Evolutionary conservation across 2,113 vertebrate genomes (phyloP).

Genomic region (Cygnus atratus): DNA sequence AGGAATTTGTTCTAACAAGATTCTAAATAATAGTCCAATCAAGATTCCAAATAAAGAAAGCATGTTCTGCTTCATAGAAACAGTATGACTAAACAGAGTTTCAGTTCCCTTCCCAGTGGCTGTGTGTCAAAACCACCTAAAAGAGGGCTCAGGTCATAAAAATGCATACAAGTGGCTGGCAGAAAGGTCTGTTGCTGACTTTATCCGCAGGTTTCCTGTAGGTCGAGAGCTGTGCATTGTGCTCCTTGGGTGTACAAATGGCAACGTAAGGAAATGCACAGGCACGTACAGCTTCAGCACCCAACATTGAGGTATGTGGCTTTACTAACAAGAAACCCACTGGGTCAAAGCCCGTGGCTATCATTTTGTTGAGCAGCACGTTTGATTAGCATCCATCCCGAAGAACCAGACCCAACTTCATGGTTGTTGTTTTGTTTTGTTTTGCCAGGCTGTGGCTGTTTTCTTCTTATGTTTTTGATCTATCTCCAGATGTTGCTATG

Average conservation of each 20-base stretch:
- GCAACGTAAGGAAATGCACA: accelerated
- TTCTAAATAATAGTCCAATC: background rate
- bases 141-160: background rate
- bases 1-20: conserved; percentile 18
- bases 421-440: background rate
- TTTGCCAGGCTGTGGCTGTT: background rate
- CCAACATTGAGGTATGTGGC: background rate
- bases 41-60: background rate
- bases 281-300: background rate
- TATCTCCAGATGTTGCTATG: conserved; percentile 82
- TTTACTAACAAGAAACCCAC: background rate
- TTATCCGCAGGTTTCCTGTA: background rate
- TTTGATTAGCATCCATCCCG: background rate
- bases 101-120: conserved; percentile 6
- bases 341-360: background rate
- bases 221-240: background rate
- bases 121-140: background rate
- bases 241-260: background rate
- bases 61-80: background rate
- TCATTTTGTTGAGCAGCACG: background rate
- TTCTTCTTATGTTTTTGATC: conserved; percentile 10
- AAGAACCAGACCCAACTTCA: background rate
- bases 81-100: background rate
- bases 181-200: background rate
- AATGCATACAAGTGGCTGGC: background rate